Base-by-base conservation (phyloP, 2,888 invertebrate species). In the Halictus quadricinctus region DNA sequence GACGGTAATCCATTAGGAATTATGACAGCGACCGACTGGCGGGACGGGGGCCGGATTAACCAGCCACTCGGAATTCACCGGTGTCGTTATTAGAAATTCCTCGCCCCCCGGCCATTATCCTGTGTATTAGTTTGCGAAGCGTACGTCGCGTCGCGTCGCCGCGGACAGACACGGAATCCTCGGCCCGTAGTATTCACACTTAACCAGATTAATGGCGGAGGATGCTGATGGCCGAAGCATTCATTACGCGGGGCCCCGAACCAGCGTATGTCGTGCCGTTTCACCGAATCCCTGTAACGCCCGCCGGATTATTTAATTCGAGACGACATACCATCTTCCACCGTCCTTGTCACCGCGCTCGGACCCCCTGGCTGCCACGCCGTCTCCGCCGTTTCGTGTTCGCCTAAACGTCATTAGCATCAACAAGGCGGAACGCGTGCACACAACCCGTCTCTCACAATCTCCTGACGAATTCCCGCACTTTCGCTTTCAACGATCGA, bases 11-110 rank as follows among this genome's bases (percentile, higher is more conserved):
- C 86, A 70, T 85, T 83, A 76, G 73, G 72, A 80, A 75, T 79
- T 85, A 86, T 66, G 81, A 75, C 70, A 64, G 64, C 36, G 76
- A 15, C 4, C 15, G 2, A 72, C 41, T 36, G 18, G 80, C 29
- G 70, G 74, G 70, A 15, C 73, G 50, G 79, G 18, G 69, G 41
- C 15, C 29, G 75, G 69, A 76, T 85, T 80, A 82, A 75, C 72
- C 79, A 80, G 76, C 80, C 80, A 80, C 75, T 82, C 80, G n/a
- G 80, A 73, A 82, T 82, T 75, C 75, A 36, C 54, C 54, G 60
- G 66, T 73, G 66, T 80, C 85, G 85, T 82, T 87, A 82, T 85
- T 85, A 85, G 75, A 85, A 87, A 85, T 87, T 85, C 78, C 77
- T 66, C 69, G 54, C 15, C n/a, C 15, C 43, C 48, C 76, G 70